phyloP scores from a whole-genome alignment of 2,797 vertebrate genomes.

The Gymnoscopelus microlampas region DNA sequence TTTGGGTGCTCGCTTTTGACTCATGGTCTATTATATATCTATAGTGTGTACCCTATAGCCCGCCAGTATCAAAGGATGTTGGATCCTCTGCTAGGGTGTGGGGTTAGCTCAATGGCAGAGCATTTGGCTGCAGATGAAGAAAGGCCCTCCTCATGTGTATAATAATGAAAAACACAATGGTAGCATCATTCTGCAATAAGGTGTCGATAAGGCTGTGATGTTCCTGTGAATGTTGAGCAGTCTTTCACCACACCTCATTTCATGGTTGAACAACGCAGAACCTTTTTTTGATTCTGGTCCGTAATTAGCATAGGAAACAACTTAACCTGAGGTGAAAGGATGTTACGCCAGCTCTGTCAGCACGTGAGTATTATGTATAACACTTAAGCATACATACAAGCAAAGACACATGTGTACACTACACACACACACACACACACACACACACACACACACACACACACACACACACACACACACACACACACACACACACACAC shows the following conservation, averaged over 20 bases:
- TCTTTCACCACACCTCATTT: constrained; percentile 24
- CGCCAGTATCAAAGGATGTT: neutral
- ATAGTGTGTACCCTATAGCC: neutral
- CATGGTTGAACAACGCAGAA: constrained; percentile 27
- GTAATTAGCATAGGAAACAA: constrained; percentile 58
- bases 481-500: constrained; percentile 22
- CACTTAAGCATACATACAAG: constrained; percentile 1
- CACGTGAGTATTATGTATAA: constrained; percentile 29
- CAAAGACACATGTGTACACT: constrained; percentile 18
- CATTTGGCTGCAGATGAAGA: constrained; percentile 74
- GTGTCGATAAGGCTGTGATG: neutral
- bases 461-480: constrained; percentile 16
- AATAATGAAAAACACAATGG: neutral
- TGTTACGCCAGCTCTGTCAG: constrained; percentile 15
- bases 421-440: constrained; percentile 21
- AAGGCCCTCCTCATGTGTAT: constrained; percentile 26
- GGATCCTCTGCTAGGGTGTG: constrained; percentile 6
- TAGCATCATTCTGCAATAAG: neutral
- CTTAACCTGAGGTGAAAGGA: constrained; percentile 50
- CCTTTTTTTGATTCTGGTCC: constrained; percentile 58
- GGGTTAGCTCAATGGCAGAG: constrained; percentile 77
- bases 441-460: constrained; percentile 19
- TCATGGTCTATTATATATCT: neutral
- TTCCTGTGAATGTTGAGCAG: constrained; percentile 13
- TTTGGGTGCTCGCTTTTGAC: constrained; percentile 49